phyloP scores from a whole-genome alignment of 2,888 invertebrate species.

The Stenodema calcarata region DNA sequence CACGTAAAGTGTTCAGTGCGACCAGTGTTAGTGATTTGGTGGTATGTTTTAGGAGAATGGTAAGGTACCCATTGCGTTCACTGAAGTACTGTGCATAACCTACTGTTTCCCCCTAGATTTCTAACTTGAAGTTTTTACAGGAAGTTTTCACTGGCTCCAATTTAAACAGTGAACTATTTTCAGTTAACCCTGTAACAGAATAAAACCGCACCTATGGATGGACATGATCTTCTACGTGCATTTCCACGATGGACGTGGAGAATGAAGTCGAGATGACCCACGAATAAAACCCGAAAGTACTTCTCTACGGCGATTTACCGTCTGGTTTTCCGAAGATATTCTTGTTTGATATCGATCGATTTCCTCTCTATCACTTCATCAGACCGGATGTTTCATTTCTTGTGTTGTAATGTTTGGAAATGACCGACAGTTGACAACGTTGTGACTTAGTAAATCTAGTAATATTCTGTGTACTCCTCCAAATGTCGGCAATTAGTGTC shows the following conservation, averaged over 20 bases:
- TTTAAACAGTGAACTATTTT: not conserved
- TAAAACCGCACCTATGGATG: not conserved
- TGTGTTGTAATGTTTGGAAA: no score
- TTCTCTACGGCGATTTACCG: no score
- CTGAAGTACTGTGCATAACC: constrained; percentile 3
- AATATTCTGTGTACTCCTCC: no score
- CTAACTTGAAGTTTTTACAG: constrained; percentile 18
- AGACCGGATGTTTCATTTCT: no score
- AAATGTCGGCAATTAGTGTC: no score
- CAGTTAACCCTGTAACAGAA: not conserved
- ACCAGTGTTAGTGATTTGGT: not conserved
- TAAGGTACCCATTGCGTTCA: constrained; percentile 4
- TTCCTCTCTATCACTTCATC: no score
- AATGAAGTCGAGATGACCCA: no score
- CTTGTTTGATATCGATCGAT: no score
- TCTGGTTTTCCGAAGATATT: no score
- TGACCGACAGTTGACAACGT: no score
- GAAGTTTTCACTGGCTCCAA: not conserved
- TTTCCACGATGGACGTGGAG: not conserved
- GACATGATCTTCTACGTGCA: not conserved
- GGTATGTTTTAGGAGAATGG: not conserved
- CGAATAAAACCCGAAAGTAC: no score
- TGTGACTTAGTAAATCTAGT: no score
- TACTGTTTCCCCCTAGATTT: not conserved
- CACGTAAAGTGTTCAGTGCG: not conserved